phyloP scores from a whole-genome alignment of 2,888 invertebrate genomes.

The Cerceris rybyensis region DNA sequence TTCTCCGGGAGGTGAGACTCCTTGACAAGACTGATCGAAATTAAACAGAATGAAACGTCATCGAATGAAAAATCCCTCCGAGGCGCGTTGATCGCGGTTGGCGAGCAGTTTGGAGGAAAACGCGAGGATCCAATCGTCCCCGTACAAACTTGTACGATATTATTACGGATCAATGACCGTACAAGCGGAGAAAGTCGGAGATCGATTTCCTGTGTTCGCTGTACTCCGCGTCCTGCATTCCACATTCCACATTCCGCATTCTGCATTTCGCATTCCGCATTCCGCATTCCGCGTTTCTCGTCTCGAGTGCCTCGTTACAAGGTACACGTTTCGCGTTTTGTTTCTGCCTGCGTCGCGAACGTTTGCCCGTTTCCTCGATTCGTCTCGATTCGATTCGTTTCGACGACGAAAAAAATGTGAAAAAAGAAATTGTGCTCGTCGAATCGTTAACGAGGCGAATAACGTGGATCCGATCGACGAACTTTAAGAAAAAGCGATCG shows the following conservation, averaged over 20 bases:
- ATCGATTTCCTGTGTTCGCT: constrained; percentile 30
- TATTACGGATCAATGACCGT: background rate
- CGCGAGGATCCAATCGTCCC: background rate
- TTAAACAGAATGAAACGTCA: no score
- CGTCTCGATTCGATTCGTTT: no score
- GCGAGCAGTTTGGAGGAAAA: background rate
- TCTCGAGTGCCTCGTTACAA: constrained; percentile 12
- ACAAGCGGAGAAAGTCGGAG: constrained; percentile 27
- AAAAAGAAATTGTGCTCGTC: no score
- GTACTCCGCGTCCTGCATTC: background rate
- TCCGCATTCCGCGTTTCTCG: background rate
- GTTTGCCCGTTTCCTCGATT: no score
- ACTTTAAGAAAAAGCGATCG: no score
- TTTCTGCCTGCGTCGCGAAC: no score
- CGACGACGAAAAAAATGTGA: no score
- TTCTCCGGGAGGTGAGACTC: no score
- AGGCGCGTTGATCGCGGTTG: background rate
- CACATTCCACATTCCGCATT: background rate
- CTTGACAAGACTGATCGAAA: no score
- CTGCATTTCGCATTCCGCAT: background rate
- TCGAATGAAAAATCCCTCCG: no score
- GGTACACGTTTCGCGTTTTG: constrained; percentile 2
- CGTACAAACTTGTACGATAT: background rate
- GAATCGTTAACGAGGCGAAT: no score
- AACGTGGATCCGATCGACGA: no score